A percentile compares a stretch with the other conserved stretches of the same genome.
These are phyloP conservation scores for Lasiommata megera DNA, from an alignment of 2,888 invertebrate species.

Conservation along the genomic window DNA sequence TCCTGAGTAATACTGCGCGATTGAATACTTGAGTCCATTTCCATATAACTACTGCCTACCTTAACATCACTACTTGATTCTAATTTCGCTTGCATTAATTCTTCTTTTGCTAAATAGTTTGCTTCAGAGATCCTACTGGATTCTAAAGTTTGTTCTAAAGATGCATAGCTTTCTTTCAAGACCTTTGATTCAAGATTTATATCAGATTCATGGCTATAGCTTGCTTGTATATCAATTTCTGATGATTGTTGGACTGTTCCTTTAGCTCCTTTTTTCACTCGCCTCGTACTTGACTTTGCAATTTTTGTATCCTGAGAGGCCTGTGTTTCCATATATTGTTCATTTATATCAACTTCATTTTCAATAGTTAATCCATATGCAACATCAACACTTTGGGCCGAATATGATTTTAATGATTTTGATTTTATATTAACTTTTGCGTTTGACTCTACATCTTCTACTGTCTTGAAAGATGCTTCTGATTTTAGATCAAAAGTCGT, in stretches of 20 bases:
- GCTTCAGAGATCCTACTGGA: neutral
- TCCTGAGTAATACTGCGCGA: too few species aligned
- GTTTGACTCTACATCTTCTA: neutral
- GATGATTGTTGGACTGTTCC: neutral
- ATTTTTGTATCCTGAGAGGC: neutral
- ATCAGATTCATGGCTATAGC: neutral
- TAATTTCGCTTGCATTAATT: too few species aligned
- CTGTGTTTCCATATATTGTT: neutral
- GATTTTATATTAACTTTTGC: slow-evolving; percentile 9
- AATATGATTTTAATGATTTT: neutral
- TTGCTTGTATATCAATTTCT: neutral
- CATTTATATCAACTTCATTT: slow-evolving; percentile 1
- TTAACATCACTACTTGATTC: neutral
- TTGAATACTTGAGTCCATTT: neutral
- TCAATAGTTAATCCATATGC: slow-evolving; percentile 4
- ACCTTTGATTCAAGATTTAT: neutral
- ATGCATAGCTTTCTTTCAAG: neutral
- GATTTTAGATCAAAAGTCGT: slow-evolving; percentile 9
- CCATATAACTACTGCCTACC: too few species aligned
- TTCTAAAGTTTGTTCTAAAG: neutral
- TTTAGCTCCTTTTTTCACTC: slow-evolving; percentile 3
- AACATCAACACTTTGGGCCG: slow-evolving; percentile 8
- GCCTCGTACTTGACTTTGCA: neutral
- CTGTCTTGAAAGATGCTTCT: neutral
- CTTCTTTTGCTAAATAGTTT: neutral